These are phyloP conservation scores for Megaptera novaeangliae DNA, from an alignment of 2,113 vertebrate species.

Conservation along the genomic window DNA sequence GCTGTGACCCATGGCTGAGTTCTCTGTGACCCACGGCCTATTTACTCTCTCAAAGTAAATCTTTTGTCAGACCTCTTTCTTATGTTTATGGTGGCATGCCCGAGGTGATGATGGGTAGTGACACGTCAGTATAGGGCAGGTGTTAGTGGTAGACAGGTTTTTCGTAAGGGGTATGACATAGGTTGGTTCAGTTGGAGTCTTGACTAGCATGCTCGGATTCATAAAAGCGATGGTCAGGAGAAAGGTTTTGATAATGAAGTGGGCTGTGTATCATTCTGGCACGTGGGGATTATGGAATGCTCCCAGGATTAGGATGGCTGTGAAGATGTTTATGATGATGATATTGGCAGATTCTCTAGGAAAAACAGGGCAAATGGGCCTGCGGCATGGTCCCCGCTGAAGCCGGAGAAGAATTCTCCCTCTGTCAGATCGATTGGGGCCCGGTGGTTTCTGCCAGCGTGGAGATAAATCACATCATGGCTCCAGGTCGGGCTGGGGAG, in stretches of 20 bases:
- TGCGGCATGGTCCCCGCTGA: neutral
- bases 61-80: neutral
- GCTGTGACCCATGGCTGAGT: fast-evolving
- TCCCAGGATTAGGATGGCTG: neutral
- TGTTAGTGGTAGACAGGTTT: neutral
- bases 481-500: neutral
- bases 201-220: neutral
- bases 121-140: neutral
- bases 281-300: neutral
- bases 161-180: neutral
- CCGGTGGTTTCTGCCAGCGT: neutral
- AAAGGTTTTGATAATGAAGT: neutral
- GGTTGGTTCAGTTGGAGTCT: neutral
- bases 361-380: neutral
- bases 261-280: neutral
- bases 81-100: neutral
- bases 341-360: neutral
- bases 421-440: neutral
- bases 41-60: neutral
- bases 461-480: neutral
- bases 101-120: too few species aligned
- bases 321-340: neutral
- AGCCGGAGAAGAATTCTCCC: neutral
- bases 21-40: neutral
- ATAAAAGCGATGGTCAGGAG: neutral